phyloP scores from a whole-genome alignment of 2,797 vertebrate species.

The Parotocinclus haroldoi region DNA sequence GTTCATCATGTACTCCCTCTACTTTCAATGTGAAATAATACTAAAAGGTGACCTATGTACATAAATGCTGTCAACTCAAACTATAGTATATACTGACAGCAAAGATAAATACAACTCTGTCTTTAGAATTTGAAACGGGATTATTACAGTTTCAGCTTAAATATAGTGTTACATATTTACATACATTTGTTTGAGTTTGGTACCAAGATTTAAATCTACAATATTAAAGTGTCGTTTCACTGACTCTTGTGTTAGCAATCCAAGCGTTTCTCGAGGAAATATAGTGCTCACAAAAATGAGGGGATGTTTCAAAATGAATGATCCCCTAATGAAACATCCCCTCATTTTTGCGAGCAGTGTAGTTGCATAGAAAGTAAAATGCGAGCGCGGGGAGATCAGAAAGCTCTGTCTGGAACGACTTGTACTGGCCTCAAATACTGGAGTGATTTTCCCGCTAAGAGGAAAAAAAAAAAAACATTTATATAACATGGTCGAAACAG shows the following conservation, averaged over 20 bases:
- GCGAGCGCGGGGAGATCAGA: slow-evolving; percentile 30
- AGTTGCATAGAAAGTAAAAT: slow-evolving; percentile 79
- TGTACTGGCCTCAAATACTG: slow-evolving; percentile 18
- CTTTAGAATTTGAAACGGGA: slow-evolving; percentile 68
- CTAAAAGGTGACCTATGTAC: slow-evolving; percentile 92
- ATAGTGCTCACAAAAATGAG: too few species aligned
- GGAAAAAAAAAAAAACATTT: neutral
- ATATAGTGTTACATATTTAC: slow-evolving; percentile 91
- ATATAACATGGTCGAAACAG: too few species aligned
- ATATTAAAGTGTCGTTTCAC: slow-evolving; percentile 64
- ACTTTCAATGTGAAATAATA: slow-evolving; percentile 99
- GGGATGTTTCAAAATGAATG: too few species aligned
- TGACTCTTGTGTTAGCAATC: slow-evolving; percentile 62
- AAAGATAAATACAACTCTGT: slow-evolving; percentile 85
- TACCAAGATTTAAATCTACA: slow-evolving; percentile 64
- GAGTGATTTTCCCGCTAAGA: slow-evolving; percentile 8
- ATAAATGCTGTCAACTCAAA: slow-evolving; percentile 85
- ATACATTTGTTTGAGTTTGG: slow-evolving; percentile 74
- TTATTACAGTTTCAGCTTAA: slow-evolving; percentile 75
- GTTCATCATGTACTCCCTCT: slow-evolving; percentile 76
- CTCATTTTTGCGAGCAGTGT: too few species aligned
- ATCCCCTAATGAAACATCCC: too few species aligned
- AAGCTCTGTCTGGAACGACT: slow-evolving; percentile 4
- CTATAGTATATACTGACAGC: slow-evolving; percentile 83
- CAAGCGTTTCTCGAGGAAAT: slow-evolving; percentile 59